Evolutionary conservation across 2,113 vertebrate species (phyloP), one percentile per base, ranked within the genome.

Genomic region (Muscicapa adusta): DNA sequence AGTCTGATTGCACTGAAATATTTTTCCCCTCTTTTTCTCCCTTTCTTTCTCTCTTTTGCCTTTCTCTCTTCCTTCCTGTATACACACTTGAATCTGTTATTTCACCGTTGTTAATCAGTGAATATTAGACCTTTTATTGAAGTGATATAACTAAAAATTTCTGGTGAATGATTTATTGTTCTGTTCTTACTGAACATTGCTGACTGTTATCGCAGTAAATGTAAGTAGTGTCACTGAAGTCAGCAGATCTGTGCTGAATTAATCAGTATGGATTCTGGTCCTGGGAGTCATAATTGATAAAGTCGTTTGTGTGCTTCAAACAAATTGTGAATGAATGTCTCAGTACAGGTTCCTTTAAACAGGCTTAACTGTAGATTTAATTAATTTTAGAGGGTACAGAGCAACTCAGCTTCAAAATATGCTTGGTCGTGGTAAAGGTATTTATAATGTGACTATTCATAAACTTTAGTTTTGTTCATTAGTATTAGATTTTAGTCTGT

Each of bases 171-270:
- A 91, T 66, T 81, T 89, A 74, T 74, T 74, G 15, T 81, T 47
- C 56, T 33, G 8, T 89, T 94, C 58, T 80, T 38, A 42, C 56
- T 84, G 60, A 93, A 48, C 72, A 66, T 18, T 81, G 70, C 81
- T 87, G 88, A 74, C 42, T 84, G 40, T 93, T 87, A 78, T 36
- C 56, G 85, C 38, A 50, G 51, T 94, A 91, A 93, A 84, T 84
- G 53, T 79, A 61, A 80, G 77, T 29, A 87, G 51, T 66, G 57
- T 84, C 73, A 95, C 81, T 91, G 70, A 89, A 93, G 73, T 89
- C 85, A 91, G 81, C 61, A 87, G 81, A 74, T 93, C 73, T 91
- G 47, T 85, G 91, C 70, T 81, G 92, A 93, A 91, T 93, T 89
- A 95, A 94, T 94, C 81, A 74, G 57, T 66, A 67, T 85, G 51